Evolutionary conservation across 2,888 invertebrate species (phyloP).

Genomic region (Cephus sareptanus): DNA sequence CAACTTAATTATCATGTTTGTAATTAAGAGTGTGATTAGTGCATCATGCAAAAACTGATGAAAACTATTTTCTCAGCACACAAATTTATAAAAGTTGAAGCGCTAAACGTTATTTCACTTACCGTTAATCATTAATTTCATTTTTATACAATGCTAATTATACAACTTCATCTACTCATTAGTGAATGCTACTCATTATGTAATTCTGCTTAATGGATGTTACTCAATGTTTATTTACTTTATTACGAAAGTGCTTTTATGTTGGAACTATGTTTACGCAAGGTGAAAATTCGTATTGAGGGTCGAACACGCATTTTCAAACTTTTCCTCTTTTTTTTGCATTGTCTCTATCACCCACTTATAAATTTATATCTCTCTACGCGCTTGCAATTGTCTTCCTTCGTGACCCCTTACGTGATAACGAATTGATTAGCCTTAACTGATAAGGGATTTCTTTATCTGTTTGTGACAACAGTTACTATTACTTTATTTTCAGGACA

Average conservation of each 20-base stretch:
- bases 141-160: background rate
- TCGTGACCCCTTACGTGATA: background rate
- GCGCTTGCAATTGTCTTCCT: background rate
- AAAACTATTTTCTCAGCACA: background rate
- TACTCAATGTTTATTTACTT: background rate
- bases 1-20: background rate
- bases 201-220: background rate
- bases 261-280: background rate
- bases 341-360: background rate
- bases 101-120: background rate
- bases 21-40: background rate
- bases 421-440: background rate
- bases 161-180: background rate
- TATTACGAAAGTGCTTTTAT: background rate
- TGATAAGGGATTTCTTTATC: background rate
- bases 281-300: background rate
- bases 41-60: background rate
- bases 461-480: background rate
- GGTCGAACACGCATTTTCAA: background rate
- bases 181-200: background rate
- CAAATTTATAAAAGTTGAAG: background rate
- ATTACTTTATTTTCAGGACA: background rate
- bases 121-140: background rate
- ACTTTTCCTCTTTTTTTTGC: background rate
- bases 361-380: background rate